A percentile compares a stretch with the other conserved stretches of the same genome.
phyloP scores from a whole-genome alignment of 2,113 vertebrate genomes.

The Nesoenas mayeri region DNA sequence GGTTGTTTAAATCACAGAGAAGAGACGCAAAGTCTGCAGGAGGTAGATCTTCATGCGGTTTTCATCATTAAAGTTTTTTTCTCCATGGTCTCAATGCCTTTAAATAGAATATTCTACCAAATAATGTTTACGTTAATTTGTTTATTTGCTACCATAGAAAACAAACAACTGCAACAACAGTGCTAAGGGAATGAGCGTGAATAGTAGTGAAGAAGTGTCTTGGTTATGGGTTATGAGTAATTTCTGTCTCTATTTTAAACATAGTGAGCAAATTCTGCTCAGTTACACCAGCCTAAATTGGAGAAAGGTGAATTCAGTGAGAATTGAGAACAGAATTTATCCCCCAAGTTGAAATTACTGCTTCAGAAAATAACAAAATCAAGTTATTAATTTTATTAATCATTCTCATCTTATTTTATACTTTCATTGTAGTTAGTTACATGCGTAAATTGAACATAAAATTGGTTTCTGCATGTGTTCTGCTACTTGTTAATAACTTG shows the following conservation, averaged over 20 bases:
- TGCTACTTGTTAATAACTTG: constrained; percentile 28
- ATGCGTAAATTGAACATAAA: constrained; percentile 55
- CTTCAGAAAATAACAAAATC: constrained; percentile 42
- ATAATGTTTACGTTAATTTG: constrained; percentile 49
- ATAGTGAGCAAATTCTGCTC: constrained; percentile 29
- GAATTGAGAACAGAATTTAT: neutral
- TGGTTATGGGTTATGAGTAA: neutral
- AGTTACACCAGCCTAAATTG: neutral
- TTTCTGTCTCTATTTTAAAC: constrained; percentile 65
- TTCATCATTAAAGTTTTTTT: neutral
- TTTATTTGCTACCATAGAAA: constrained; percentile 47
- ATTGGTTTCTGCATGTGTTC: constrained; percentile 20
- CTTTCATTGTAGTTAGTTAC: constrained; percentile 18
- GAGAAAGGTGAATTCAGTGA: neutral
- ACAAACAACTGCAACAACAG: neutral
- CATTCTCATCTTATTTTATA: constrained; percentile 29
- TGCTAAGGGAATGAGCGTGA: neutral
- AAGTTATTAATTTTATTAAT: constrained; percentile 47
- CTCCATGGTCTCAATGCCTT: neutral
- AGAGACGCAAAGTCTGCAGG: neutral
- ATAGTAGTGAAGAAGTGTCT: constrained; percentile 30
- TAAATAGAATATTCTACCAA: constrained; percentile 20
- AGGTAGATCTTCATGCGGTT: neutral
- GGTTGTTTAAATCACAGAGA: constrained; percentile 2
- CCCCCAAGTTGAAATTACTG: neutral